Evolutionary conservation across 2,888 invertebrate genomes (phyloP).

Genomic region (Acanthosepion pharaonis): DNA sequence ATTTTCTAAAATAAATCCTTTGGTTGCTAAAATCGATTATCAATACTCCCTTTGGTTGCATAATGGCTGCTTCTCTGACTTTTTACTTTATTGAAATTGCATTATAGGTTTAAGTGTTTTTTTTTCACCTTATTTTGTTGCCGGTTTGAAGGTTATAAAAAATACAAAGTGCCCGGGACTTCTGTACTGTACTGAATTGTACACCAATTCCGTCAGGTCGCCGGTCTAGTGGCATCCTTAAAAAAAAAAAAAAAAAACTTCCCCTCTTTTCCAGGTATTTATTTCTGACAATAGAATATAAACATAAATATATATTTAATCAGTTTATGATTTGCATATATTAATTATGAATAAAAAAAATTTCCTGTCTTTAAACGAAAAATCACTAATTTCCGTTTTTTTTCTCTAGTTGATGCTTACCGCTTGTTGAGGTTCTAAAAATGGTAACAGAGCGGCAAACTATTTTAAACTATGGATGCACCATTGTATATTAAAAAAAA

Average conservation of each 20-base stretch:
- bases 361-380: too few relatives aligned
- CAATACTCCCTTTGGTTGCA: not conserved
- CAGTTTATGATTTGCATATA: not conserved
- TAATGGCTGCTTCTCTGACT: not conserved
- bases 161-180: not conserved
- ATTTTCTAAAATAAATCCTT: not conserved
- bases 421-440: constrained; percentile 33
- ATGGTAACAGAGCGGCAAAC: not conserved
- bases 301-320: not conserved
- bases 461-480: not conserved
- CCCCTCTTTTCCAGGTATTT: not conserved
- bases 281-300: not conserved
- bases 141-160: not conserved
- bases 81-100: not conserved
- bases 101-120: not conserved
- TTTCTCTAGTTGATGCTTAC: not conserved
- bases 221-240: not conserved
- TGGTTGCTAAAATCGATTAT: not conserved
- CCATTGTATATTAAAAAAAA: not conserved
- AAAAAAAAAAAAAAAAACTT: too few relatives aligned
- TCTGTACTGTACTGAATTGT: not conserved
- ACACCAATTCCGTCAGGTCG: not conserved
- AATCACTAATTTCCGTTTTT: not conserved
- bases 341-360: not conserved
- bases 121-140: not conserved